Evolutionary conservation across 2,797 vertebrate genomes (phyloP), one percentile per base, ranked within the genome.

Genomic region (Naso thynnoides): DNA sequence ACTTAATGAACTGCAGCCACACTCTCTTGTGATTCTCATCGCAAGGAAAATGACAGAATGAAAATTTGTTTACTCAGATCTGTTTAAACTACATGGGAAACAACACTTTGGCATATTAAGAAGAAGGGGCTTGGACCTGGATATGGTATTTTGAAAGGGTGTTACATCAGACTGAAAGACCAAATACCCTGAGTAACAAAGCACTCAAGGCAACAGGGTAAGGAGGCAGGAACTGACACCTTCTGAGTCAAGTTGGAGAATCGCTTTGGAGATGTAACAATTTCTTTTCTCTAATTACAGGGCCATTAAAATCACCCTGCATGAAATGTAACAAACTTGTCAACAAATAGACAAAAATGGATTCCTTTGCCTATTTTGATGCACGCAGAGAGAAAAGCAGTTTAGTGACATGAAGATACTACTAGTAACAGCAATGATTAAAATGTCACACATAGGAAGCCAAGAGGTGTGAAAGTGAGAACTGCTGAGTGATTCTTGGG

Each of bases 401-500:
- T 16, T 11, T 11, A 11, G n/a, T 49, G 23, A 50, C 15, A 27
- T 16, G 6, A 8, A 14, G 50, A 60, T 15, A 29, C 21, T 10
- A 5, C 14, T n/a, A 14, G 60, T 21, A 47, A 29, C 21, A 27
- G 15, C 8, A 21, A 41, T 53, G 41, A 70, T 73, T 68, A 29
- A 63, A 73, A 56, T 33, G 38, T 64, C 21, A 41, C 63, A 14
- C 14, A 19, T 33, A 18, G n/a, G 39, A 56, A 55, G 21, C 64
- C 26, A 16, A 11, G 59, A 65, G 23, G 53, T 63, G 60, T 53
- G 49, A 61, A 65, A 67, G 45, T 48, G 48, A 65, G 27, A 57
- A 11, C 47, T 69, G 69, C 52, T 56, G 67, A 38, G 31, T 47
- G 56, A 47, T 49, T 60, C 48, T 14, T 0, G 21, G 31, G 23